phyloP scores from a whole-genome alignment of 2,797 vertebrate genomes.

The Mus caroli region DNA sequence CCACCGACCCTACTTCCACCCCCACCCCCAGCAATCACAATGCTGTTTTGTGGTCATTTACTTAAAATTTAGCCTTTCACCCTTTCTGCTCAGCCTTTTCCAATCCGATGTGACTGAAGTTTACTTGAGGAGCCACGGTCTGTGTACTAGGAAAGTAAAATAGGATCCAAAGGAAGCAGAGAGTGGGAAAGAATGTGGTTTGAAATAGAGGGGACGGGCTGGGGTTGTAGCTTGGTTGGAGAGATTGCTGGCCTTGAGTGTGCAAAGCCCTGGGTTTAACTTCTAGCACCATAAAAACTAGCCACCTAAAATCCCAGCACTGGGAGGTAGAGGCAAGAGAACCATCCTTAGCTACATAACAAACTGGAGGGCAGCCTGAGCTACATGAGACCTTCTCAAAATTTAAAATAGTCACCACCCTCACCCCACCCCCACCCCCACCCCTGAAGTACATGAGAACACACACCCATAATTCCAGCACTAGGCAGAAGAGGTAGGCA shows the following conservation, averaged over 20 bases:
- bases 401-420: background rate
- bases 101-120: background rate
- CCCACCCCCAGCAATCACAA: background rate
- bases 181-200: background rate
- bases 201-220: background rate
- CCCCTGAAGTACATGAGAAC: background rate
- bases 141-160: slow-evolving; percentile 9
- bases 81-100: background rate
- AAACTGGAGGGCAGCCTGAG: background rate
- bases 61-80: background rate
- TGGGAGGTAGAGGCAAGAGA: background rate
- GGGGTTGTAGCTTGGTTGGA: no score
- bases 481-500: no score
- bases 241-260: background rate
- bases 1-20: background rate
- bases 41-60: background rate
- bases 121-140: background rate
- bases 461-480: background rate
- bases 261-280: background rate
- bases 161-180: background rate
- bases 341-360: background rate
- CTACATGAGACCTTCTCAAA: background rate
- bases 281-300: background rate
- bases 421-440: background rate
- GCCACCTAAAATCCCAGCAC: background rate